Evolutionary conservation across 2,797 vertebrate genomes (phyloP), one percentile per base, ranked within the genome.

Genomic region (Sebastes ruberrimus): DNA sequence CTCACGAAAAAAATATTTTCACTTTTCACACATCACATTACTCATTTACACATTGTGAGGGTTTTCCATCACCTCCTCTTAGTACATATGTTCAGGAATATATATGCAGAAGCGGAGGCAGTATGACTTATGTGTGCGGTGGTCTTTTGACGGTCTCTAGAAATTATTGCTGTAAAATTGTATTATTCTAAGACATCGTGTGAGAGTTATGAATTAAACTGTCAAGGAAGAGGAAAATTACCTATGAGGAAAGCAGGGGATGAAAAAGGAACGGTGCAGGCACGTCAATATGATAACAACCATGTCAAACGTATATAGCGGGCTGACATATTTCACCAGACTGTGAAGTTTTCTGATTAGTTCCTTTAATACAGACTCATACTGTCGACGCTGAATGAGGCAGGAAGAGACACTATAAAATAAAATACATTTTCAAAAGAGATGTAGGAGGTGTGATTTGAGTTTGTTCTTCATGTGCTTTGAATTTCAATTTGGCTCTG

Each of bases 401-500:
- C 28, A 67, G 72, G 71, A 57, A 76, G 62, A 78, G 38, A 59
- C 65, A 28, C 64, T 60, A 55, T 14, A 53, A 79, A 86, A 80
- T 70, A 59, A 76, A 22, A 53, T 10, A 67, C 20, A 67, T 32
- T 27, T 57, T 22, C 71, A 73, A 66, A 71, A 72, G 72, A 71
- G 67, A 82, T 71, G 56, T 71, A 75, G 67, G 70, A 84, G 75
- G 71, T 64, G 78, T 28, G 69, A 86, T 76, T 74, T 84, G 35
- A 85, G 71, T 88, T 88, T 87, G 63, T 6, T n/a, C 79, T 66
- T 71, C 52, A 28, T 90, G 76, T 88, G 83, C 80, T 93, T 84
- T 86, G 89, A 86, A 92, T 92, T 84, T 86, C 59, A 84, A 88
- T 89, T 71, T 68, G 62, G 70, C 80, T 85, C 78, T 82, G 73